Percentiles rank a stretch among this genome's conserved stretches.
Conservation (phyloP, 2,113 vertebrate species). For the Scophthalmus maximus region DNA sequence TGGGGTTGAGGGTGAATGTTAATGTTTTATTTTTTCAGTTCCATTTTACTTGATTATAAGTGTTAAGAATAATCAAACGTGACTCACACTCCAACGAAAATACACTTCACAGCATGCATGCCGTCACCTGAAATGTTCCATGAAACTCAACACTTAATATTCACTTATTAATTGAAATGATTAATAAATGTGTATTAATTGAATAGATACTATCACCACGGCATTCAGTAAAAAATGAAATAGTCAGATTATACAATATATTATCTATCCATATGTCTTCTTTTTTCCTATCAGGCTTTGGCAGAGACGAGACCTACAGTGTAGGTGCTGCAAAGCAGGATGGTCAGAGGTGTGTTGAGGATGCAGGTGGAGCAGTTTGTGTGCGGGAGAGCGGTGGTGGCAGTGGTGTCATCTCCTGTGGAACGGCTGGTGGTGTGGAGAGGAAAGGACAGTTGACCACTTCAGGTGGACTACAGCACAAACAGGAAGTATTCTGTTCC, state of each 20-base stretch:
- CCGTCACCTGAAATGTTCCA: neutral
- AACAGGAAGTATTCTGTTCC: slow-evolving; percentile 82
- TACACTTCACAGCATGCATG: slow-evolving; percentile 5
- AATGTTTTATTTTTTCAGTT: slow-evolving; percentile 36
- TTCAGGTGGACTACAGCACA: slow-evolving; percentile 79
- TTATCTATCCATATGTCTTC: too few species aligned
- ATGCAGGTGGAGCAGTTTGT: slow-evolving; percentile 45
- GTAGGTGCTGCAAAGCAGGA: neutral
- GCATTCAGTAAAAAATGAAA: neutral
- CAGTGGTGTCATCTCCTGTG: slow-evolving; percentile 46
- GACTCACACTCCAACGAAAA: slow-evolving; percentile 15
- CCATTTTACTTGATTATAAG: slow-evolving; percentile 36
- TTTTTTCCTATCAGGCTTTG: neutral
- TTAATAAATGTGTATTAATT: neutral
- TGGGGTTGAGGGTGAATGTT: slow-evolving; percentile 37
- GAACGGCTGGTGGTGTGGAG: slow-evolving; percentile 40
- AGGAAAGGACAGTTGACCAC: slow-evolving; percentile 75
- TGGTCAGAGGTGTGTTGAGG: slow-evolving; percentile 1
- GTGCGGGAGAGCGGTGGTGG: slow-evolving; percentile 28
- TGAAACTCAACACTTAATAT: neutral
- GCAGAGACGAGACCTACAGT: neutral
- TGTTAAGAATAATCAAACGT: slow-evolving; percentile 21
- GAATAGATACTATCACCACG: neutral
- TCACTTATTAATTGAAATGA: neutral
- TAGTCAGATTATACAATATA: too few species aligned